These are phyloP conservation scores for Clarias pachynema DNA, from an alignment of 2,797 vertebrate genomes.

Conservation along the genomic window DNA sequence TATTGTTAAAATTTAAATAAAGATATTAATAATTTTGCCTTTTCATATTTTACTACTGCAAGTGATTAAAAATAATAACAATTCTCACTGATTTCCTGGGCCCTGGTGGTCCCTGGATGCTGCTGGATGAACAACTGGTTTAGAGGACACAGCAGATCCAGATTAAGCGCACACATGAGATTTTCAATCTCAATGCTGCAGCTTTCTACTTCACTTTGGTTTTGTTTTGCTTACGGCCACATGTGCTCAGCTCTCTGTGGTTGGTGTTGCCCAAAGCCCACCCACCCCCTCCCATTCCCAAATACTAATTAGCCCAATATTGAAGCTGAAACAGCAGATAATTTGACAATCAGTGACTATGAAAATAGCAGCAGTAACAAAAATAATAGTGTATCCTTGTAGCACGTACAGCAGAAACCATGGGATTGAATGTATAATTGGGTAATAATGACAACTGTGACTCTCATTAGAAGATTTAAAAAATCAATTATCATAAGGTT, in stretches of 20 bases:
- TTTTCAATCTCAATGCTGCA: not conserved
- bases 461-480: no score
- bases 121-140: not conserved
- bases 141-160: not conserved
- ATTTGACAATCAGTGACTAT: no score
- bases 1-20: not conserved
- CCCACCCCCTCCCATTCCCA: no score
- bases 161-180: not conserved
- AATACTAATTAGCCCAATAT: no score
- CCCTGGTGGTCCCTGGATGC: not conserved
- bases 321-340: no score
- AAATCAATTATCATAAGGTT: no score
- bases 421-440: no score
- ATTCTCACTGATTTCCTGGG: not conserved
- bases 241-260: not conserved
- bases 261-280: no score
- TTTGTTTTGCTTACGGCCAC: not conserved
- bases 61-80: not conserved
- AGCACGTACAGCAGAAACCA: no score
- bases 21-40: not conserved
- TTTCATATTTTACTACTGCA: not conserved
- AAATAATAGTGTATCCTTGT: no score
- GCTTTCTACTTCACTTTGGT: not conserved
- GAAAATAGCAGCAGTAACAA: no score
- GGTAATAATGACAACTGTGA: no score